Evolutionary conservation across 2,888 invertebrate species (phyloP), one percentile per base, ranked within the genome.

Genomic region (Plagiodera versicolora): DNA sequence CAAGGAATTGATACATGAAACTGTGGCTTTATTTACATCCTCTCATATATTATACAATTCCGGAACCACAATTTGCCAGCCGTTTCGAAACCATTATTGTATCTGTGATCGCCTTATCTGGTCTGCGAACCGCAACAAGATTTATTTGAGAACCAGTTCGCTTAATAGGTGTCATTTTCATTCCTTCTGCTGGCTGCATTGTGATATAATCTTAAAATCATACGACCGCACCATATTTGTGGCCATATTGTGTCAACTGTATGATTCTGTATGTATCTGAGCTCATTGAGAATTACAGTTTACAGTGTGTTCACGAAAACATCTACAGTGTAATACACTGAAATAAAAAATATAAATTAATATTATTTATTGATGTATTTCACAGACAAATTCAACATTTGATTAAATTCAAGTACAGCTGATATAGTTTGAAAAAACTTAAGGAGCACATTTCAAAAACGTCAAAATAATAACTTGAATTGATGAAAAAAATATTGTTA

Each of bases 131-230:
- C 46, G 46, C 46, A 20, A 46, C 19, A 46, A 18, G 20, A 46
- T 46, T 46, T 46, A 46, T 46, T 18, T 20, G 20, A 46, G 20
- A 46, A 20, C 46, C 46, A 46, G 46, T 46, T 14, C 14, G 39
- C 6, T 46, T 46, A 46, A 46, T 46, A 46, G 46, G 46, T 46
- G 46, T 46, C 46, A 46, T 46, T 46, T 46, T 46, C 46, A 46
- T 46, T 46, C 20, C 20, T 19, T 46, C n/a, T 46, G 18, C 46
- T 46, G 10, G 46, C 14, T 46, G 46, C 10, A 46, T 46, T 46
- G 20, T 46, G 46, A 46, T 19, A 46, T 46, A 46, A 39, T 39
- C n/a, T 16, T 39, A 39, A 6, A 39, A 46, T 46, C 39, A 39
- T 39, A 14, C 39, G 10, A 39, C 3, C 39, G 39, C 3, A 39